Conservation (phyloP, 1,140 invertebrate species). For the Microplitis demolitor region DNA sequence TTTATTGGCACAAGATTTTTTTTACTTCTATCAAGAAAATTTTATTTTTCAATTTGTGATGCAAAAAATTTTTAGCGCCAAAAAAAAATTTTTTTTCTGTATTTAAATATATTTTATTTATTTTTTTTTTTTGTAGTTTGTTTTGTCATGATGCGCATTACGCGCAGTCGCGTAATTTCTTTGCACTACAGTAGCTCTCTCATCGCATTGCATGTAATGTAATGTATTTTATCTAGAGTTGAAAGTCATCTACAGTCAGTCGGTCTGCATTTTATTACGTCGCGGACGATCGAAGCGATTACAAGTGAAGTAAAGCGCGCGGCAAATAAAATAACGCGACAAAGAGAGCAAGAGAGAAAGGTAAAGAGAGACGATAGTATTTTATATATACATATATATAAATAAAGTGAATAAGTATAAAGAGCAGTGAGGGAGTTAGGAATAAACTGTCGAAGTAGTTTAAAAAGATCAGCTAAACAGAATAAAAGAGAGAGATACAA, state of each 20-base stretch:
- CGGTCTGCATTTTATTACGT: slow-evolving; percentile 23
- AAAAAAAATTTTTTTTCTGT: too few relatives aligned
- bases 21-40: too few relatives aligned
- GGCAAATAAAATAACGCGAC: slow-evolving; percentile 20
- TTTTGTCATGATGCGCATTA: not conserved
- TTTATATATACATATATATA: not conserved
- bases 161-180: not conserved
- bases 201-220: too few relatives aligned
- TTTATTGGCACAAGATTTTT: too few relatives aligned
- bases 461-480: not conserved
- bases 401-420: not conserved
- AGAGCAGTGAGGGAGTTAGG: not conserved
- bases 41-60: too few relatives aligned
- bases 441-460: not conserved
- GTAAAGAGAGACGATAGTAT: not conserved
- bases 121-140: not conserved
- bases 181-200: not conserved
- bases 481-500: not conserved
- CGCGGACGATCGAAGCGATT: slow-evolving; percentile 20
- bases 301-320: slow-evolving; percentile 7
- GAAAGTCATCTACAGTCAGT: not conserved
- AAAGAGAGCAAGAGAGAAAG: not conserved
- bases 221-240: too few relatives aligned
- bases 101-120: not conserved
- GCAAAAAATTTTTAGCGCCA: too few relatives aligned